Base-by-base conservation (phyloP, 2,797 vertebrate species). In the Acomys russatus region DNA sequence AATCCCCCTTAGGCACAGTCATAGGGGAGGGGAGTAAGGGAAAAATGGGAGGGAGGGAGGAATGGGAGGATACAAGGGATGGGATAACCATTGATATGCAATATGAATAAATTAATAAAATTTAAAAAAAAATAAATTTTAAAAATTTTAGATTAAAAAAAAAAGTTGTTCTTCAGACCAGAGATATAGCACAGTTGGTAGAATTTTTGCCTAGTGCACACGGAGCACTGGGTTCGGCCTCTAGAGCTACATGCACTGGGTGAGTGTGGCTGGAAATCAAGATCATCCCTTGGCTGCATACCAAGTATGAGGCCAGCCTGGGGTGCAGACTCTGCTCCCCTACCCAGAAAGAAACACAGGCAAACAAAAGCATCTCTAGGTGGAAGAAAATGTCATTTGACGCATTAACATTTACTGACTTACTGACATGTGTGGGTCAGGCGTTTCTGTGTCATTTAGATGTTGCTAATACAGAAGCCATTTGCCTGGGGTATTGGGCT, bases 361-460 rank as follows among this genome's bases (percentile, higher is more conserved):
- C 18, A 63, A 38, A 63, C 18, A 79, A 79, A 79, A 79, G 1
- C 6, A 38, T 38, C 79, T 88, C 76, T 78, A 94, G 83, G 61
- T 90, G 38, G 44, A 89, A 86, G 35, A 68, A 94, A 66, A 93
- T 83, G 80, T 71, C 44, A 54, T 85, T 76, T 63, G 25, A 84
- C 12, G 38, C 74, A 76, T 76, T 76, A 59, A 28, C 56, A 49
- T 30, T 18, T 22, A 90, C 66, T 3, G 87, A 49, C 28, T 70
- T 74, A 70, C 5, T 49, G 70, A 74, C 7, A 35, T 8, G 35
- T 56, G 74, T 68, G 28, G 88, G 25, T 33, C 22, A 35, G 44
- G 4, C 63, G 82, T 84, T 84, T 61, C 66, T 38, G 25, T 54
- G 35, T 73, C 77, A 35, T 17, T 61, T 84, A 23, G 44, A 59